These are phyloP conservation scores for Abrostola tripartita DNA, from an alignment of 2,888 invertebrate genomes.

Conservation along the genomic window DNA sequence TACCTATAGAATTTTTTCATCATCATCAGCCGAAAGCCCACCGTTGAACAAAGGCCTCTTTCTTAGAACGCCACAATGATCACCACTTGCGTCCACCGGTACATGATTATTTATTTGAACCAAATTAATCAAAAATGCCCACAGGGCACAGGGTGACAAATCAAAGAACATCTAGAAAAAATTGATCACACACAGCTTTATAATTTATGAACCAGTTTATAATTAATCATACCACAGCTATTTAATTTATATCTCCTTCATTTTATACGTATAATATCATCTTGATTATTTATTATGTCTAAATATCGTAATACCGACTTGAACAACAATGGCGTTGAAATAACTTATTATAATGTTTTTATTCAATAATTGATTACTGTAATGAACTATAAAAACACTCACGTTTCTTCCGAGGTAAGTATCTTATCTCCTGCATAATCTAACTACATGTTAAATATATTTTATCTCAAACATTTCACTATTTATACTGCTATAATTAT, in stretches of 20 bases:
- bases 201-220: constrained; percentile 12
- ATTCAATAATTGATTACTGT: neutral
- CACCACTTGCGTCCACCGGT: no score
- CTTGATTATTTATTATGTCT: neutral
- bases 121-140: constrained; percentile 21
- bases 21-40: no score
- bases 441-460: constrained; percentile 5
- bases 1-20: no score
- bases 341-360: no score
- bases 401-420: neutral
- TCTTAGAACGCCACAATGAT: no score
- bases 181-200: constrained; percentile 12
- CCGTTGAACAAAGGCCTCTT: no score
- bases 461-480: constrained; percentile 16
- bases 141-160: constrained; percentile 24
- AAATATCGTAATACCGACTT: no score
- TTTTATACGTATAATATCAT: neutral
- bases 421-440: constrained; percentile 5
- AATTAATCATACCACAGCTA: neutral
- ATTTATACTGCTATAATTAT: constrained; percentile 18
- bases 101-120: constrained; percentile 26
- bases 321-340: no score
- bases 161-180: constrained; percentile 25
- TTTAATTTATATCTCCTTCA: neutral
- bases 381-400: neutral